Evolutionary conservation across 2,113 vertebrate species (phyloP).

Genomic region (Lepisosteus osseus): DNA sequence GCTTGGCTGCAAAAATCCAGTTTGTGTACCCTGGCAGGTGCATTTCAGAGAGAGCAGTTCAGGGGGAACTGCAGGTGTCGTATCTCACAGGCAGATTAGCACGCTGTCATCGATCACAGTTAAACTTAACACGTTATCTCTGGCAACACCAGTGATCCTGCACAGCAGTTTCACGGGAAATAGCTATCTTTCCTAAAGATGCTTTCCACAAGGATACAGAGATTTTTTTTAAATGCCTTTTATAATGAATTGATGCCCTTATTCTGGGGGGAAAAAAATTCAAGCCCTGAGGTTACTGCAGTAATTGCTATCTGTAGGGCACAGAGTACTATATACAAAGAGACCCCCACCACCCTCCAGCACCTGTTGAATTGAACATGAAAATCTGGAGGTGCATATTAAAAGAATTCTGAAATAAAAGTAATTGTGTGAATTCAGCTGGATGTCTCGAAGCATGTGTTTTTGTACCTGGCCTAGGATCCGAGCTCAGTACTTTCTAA

Average conservation of each 20-base stretch:
- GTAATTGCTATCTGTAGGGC: too few species aligned
- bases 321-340: too few species aligned
- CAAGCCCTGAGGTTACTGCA: too few species aligned
- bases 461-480: too few species aligned
- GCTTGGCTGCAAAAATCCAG: too few species aligned
- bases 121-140: slow-evolving; percentile 34
- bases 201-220: not conserved
- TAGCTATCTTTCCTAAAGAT: slow-evolving; percentile 2
- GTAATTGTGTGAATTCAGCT: too few species aligned
- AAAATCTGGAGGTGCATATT: too few species aligned
- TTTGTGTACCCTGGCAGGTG: not conserved
- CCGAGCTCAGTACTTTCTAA: too few species aligned
- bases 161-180: slow-evolving; percentile 23
- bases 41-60: slow-evolving; percentile 6
- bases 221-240: slow-evolving; percentile 9
- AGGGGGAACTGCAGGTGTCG: slow-evolving; percentile 9
- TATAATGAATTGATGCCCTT: not conserved
- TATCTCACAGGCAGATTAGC: slow-evolving; percentile 37
- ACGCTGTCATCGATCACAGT: slow-evolving; percentile 34
- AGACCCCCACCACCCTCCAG: too few species aligned
- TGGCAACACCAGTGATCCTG: slow-evolving; percentile 29
- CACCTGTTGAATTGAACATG: too few species aligned
- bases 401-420: too few species aligned
- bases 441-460: too few species aligned
- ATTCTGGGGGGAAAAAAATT: not conserved